Conservation (phyloP, 2,797 vertebrate species). For the Etheostoma nigrum region DNA sequence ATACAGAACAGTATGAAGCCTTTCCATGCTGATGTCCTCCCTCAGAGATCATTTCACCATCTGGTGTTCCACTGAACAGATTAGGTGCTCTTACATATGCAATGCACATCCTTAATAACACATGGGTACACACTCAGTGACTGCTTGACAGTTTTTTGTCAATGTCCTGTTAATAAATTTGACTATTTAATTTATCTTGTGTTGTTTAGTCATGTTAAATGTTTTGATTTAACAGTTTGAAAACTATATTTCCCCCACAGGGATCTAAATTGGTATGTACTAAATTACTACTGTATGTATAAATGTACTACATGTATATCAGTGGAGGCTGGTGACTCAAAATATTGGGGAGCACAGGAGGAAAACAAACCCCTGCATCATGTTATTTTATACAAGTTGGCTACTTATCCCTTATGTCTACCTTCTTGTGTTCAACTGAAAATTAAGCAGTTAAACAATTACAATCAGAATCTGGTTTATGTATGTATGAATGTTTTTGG, state of each 20-base stretch:
- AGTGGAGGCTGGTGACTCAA: too few species aligned
- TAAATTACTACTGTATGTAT: neutral
- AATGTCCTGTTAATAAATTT: constrained; percentile 9
- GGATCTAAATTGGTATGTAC: neutral
- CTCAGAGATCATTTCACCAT: constrained; percentile 33
- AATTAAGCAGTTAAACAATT: too few species aligned
- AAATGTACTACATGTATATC: neutral
- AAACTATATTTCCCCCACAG: neutral
- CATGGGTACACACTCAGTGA: constrained; percentile 17
- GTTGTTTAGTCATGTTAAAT: constrained; percentile 3
- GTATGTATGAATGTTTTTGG: too few species aligned
- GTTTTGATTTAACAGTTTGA: constrained; percentile 7
- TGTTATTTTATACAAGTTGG: too few species aligned
- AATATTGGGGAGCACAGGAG: too few species aligned
- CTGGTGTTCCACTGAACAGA: constrained; percentile 37
- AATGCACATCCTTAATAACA: constrained; percentile 34
- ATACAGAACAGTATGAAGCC: constrained; percentile 24
- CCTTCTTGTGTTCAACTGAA: too few species aligned
- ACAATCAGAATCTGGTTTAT: too few species aligned
- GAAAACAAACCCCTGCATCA: too few species aligned
- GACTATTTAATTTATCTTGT: neutral
- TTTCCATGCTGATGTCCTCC: constrained; percentile 40
- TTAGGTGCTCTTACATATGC: constrained; percentile 48
- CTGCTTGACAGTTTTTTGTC: constrained; percentile 16
- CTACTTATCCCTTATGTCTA: too few species aligned